Evolutionary conservation across 2,888 invertebrate genomes (phyloP), one percentile per base, ranked within the genome.

Genomic region (Scaptomyza tumidula): DNA sequence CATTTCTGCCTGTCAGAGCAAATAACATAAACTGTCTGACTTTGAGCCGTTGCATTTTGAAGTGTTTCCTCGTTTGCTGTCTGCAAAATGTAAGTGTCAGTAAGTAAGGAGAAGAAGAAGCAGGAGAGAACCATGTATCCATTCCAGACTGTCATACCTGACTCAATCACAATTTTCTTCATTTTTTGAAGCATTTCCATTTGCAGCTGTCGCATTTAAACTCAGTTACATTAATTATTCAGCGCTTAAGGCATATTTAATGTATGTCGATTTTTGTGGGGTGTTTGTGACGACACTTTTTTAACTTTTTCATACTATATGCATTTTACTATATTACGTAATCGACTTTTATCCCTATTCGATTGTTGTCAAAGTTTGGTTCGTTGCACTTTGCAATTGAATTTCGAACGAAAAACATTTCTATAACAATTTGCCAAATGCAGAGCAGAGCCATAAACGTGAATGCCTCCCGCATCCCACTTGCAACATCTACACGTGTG

Each of bases 361-460:
- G 13, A 16, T 52, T 62, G 52, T 55, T 70, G 57, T 31, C 57
- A 57, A 45, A 48, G 55, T 49, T 24, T 24, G 24, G 24, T 24
- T 24, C 24, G 24, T 44, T 67, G 79, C 86, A 66, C 65, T 83
- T 69, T 35, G 5, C 52, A 79, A 76, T 81, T 74, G 62, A 68
- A 76, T 70, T 16, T 70, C 69, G 63, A 71, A 85, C 71, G 62
- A 74, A 72, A 77, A 88, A 86, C 86, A 88, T 83, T 83, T 83
- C 86, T 80, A 68, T 88, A 88, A 88, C 77, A 68, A 77, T 76
- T 83, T 88, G 83, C 58, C 80, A 83, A 65, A 62, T 77, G 80
- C 80, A 71, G 61, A 71, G 61, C 53, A 58, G 14, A 44, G 45
- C 10, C 33, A 6, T 41, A 49, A 10, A 11, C 39, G 6, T 24